Percentiles rank a stretch among this genome's conserved stretches.
Evolutionary conservation across 2,797 vertebrate species (phyloP).

Genomic region (Sebastes miniatus): DNA sequence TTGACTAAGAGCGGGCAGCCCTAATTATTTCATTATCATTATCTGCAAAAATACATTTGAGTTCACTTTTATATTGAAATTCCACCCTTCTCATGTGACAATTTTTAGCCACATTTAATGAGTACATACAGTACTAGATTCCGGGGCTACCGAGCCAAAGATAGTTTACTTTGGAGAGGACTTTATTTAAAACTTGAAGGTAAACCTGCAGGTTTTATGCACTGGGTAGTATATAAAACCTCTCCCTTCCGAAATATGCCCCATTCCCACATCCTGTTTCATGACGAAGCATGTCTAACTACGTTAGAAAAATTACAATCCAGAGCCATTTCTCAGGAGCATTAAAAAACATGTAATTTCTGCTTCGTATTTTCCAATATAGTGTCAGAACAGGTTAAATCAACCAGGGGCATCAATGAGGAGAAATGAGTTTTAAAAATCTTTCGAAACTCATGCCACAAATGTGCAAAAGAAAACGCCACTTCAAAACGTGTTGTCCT

Average conservation of each 20-base stretch:
- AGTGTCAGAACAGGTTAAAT: constrained; percentile 29
- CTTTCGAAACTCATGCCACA: neutral
- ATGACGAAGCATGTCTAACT: neutral
- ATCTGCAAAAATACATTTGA: neutral
- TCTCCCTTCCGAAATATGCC: neutral
- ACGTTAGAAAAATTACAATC: constrained; percentile 1
- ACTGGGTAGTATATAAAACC: neutral
- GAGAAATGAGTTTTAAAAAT: neutral
- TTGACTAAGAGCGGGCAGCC: accelerated
- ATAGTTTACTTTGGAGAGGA: neutral
- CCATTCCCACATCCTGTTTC: neutral
- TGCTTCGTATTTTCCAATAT: constrained; percentile 3
- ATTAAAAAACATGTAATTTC: neutral
- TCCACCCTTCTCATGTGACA: neutral
- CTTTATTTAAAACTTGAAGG: neutral
- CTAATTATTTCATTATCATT: neutral
- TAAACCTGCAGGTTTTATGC: neutral
- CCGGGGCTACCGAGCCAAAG: neutral
- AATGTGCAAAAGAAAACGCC: neutral
- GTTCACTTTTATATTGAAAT: neutral
- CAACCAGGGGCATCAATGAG: constrained; percentile 11
- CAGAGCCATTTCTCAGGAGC: neutral
- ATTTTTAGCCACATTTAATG: neutral
- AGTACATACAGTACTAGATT: neutral
- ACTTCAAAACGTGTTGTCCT: neutral